Percentiles rank a stretch among this genome's conserved stretches.
Conservation (phyloP, 2,113 vertebrate species). For the Chloropsis cyanopogon region DNA sequence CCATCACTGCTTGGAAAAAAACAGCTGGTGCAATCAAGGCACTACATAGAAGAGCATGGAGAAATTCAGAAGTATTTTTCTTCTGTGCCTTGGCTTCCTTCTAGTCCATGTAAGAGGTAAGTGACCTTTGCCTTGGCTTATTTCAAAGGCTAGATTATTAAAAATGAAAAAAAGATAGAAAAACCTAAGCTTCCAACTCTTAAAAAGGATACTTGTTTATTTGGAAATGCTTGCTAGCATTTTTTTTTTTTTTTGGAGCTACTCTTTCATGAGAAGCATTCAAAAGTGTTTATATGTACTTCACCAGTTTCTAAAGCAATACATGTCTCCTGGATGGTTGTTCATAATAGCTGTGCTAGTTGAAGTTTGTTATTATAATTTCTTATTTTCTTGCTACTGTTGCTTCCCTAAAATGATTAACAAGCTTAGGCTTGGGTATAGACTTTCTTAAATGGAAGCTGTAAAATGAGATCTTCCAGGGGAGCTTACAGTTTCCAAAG, state of each 20-base stretch:
- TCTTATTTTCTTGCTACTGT: neutral
- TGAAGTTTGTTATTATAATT: neutral
- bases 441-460: neutral
- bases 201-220: neutral
- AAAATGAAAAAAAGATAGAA: neutral
- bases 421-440: neutral
- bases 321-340: neutral
- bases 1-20: neutral
- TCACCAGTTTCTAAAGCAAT: neutral
- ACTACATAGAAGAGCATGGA: neutral
- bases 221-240: neutral
- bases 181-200: neutral
- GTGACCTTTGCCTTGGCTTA: neutral
- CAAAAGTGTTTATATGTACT: neutral
- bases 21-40: neutral
- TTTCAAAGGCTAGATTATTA: neutral
- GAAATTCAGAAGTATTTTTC: neutral
- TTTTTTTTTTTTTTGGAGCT: neutral
- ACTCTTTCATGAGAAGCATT: neutral
- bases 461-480: neutral
- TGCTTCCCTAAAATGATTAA: neutral
- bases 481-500: neutral
- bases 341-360: neutral
- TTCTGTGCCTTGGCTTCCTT: conserved; percentile 43
- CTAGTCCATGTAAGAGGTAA: conserved; percentile 43